Conservation (phyloP, 2,113 vertebrate species). For the Albula glossodonta region DNA sequence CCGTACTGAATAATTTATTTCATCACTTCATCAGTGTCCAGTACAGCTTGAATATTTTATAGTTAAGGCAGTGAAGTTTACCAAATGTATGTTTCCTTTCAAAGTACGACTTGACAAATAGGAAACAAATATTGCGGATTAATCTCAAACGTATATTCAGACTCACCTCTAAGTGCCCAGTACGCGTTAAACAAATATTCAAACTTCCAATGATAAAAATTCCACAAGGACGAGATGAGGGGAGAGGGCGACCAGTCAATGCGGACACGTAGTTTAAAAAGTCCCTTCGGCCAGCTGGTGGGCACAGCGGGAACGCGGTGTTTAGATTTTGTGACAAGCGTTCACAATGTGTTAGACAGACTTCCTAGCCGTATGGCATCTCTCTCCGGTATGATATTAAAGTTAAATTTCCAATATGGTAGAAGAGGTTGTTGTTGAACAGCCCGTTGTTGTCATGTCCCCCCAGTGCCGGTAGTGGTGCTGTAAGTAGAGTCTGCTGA, state of each 20-base stretch:
- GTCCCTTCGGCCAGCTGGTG: neutral
- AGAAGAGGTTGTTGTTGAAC: conserved; percentile 94
- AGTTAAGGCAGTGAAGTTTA: no score
- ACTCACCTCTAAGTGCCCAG: neutral
- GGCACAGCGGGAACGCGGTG: neutral
- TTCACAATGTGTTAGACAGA: neutral
- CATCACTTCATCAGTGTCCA: no score
- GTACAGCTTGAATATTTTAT: no score
- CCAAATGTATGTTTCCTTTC: no score
- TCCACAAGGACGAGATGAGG: conserved; percentile 1
- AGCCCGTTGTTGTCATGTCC: conserved; percentile 93
- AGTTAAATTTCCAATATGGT: conserved; percentile 94
- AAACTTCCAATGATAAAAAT: neutral
- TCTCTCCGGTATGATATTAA: conserved; percentile 53
- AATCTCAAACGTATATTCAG: neutral
- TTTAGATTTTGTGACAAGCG: neutral
- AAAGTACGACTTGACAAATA: neutral
- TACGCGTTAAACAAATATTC: neutral
- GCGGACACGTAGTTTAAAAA: neutral
- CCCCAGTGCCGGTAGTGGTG: conserved; percentile 98
- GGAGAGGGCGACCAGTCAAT: neutral
- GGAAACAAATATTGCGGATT: neutral
- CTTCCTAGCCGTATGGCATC: conserved; percentile 18
- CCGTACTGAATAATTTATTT: no score
- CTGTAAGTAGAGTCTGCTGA: conserved; percentile 93